These are phyloP conservation scores for Takifugu rubripes DNA, from an alignment of 2,797 vertebrate genomes.

Conservation along the genomic window DNA sequence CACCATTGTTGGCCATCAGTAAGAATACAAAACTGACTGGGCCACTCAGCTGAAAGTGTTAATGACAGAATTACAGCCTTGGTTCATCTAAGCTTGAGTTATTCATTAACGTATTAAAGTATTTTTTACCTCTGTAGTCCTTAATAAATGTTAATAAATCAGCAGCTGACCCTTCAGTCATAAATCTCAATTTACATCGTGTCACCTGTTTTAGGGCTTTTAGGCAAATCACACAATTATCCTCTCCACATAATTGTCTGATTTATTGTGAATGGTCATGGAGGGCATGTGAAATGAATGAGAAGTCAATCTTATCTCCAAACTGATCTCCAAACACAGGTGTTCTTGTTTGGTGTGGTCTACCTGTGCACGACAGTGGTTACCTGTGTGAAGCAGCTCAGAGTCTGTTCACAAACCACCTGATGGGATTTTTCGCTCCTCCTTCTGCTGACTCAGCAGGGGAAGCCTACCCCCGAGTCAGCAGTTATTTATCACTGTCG, in stretches of 20 bases:
- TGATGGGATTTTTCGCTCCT: slow-evolving; percentile 33
- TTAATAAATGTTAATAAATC: too few species aligned
- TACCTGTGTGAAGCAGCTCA: slow-evolving; percentile 41
- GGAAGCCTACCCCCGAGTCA: slow-evolving; percentile 28
- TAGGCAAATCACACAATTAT: neutral
- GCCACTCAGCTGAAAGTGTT: too few species aligned
- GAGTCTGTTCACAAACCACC: slow-evolving; percentile 33
- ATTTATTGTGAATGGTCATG: neutral
- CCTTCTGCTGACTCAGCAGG: slow-evolving; percentile 39
- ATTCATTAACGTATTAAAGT: too few species aligned
- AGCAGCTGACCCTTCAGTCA: too few species aligned
- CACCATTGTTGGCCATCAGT: too few species aligned
- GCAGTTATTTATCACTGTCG: slow-evolving; percentile 48
- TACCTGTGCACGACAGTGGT: neutral
- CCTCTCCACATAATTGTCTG: neutral
- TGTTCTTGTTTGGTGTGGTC: slow-evolving; percentile 1
- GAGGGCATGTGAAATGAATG: neutral
- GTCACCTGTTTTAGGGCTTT: neutral
- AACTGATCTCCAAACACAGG: neutral
- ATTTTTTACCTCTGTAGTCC: too few species aligned
- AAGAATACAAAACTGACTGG: too few species aligned
- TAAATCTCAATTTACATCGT: too few species aligned
- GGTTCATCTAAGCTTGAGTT: too few species aligned
- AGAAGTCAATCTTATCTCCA: neutral
- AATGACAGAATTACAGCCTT: too few species aligned